These are phyloP conservation scores for Oryzias sinensis DNA, from an alignment of 2,797 vertebrate species.

Conservation along the genomic window DNA sequence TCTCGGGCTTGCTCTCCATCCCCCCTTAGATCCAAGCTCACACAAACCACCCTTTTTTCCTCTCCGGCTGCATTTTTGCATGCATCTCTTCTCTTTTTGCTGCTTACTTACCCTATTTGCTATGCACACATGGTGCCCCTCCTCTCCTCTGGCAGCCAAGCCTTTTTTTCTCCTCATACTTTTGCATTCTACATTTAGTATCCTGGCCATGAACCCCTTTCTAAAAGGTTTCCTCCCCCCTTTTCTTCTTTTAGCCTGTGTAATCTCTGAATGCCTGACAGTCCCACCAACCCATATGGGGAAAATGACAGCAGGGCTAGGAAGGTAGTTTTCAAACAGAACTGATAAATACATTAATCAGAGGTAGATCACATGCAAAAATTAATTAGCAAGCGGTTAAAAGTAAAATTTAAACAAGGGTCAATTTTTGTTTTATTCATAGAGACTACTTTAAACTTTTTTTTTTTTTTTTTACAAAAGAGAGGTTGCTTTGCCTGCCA, in stretches of 20 bases:
- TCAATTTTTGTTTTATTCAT: not conserved
- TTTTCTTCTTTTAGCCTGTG: conserved; percentile 7
- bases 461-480: conserved; percentile 7
- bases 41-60: conserved; percentile 50
- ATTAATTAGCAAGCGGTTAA: not conserved
- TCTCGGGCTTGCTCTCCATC: conserved; percentile 51
- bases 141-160: conserved; percentile 39
- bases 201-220: conserved; percentile 39
- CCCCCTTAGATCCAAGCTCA: conserved; percentile 30
- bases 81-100: conserved; percentile 51
- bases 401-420: not conserved
- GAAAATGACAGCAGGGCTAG: conserved; percentile 20
- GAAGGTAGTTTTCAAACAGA: conserved; percentile 10
- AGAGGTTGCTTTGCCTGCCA: not conserved
- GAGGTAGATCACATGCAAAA: conserved; percentile 15
- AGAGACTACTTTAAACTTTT: not conserved
- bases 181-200: conserved; percentile 44
- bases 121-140: conserved; percentile 45
- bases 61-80: conserved; percentile 58
- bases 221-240: conserved; percentile 12
- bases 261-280: conserved; percentile 29
- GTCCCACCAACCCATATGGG: conserved; percentile 39
- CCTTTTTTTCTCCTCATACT: conserved; percentile 27
- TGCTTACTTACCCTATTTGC: conserved; percentile 64
- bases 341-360: conserved; percentile 4